These are phyloP conservation scores for Scophthalmus maximus DNA, from an alignment of 2,113 vertebrate genomes.

Conservation along the genomic window DNA sequence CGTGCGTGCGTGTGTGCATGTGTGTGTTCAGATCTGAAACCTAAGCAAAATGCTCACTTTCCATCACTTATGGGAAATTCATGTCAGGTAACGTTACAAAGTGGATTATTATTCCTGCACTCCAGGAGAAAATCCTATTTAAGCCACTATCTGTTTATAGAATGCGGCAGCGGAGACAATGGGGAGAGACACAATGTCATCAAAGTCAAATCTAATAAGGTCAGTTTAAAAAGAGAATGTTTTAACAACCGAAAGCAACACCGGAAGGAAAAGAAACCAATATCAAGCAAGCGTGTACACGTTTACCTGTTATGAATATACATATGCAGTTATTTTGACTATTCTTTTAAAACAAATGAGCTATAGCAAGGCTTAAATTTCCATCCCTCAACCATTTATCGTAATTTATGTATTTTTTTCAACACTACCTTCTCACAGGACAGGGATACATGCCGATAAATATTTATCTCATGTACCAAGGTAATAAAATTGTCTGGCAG, in stretches of 20 bases:
- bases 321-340: slow-evolving; percentile 9
- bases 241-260: slow-evolving; percentile 5
- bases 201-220: slow-evolving; percentile 65
- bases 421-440: not conserved
- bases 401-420: not conserved
- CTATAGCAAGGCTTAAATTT: not conserved
- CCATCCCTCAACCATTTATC: not conserved
- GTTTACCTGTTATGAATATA: too few species aligned
- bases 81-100: slow-evolving; percentile 65
- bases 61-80: slow-evolving; percentile 63
- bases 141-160: slow-evolving; percentile 67
- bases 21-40: slow-evolving; percentile 32
- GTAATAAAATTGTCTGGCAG: slow-evolving; percentile 3
- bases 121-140: slow-evolving; percentile 74
- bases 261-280: not conserved
- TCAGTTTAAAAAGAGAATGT: slow-evolving; percentile 32
- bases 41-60: slow-evolving; percentile 51
- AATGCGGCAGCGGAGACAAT: slow-evolving; percentile 54
- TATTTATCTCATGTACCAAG: slow-evolving; percentile 9
- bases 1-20: too few species aligned
- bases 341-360: slow-evolving; percentile 13
- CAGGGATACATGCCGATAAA: not conserved
- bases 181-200: slow-evolving; percentile 57
- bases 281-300: not conserved
- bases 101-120: slow-evolving; percentile 72